These are phyloP conservation scores for Diadegma fenestrale DNA, from an alignment of 2,888 invertebrate species.

Conservation along the genomic window DNA sequence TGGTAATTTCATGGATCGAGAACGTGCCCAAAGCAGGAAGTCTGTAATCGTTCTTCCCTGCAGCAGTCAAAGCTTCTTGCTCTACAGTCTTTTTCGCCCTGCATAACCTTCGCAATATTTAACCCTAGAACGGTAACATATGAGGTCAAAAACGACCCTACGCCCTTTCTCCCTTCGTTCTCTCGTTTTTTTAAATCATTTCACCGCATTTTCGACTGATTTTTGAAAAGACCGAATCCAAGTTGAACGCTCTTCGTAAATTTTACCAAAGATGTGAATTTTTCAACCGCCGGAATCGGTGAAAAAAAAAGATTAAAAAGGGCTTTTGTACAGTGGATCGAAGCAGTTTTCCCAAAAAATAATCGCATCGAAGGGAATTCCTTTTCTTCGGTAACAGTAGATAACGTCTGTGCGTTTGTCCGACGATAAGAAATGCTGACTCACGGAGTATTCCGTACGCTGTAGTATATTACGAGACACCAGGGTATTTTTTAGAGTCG, in stretches of 20 bases:
- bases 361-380: background rate
- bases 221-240: too few relatives aligned
- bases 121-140: too few relatives aligned
- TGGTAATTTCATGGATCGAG: slow-evolving; percentile 72
- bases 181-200: too few relatives aligned
- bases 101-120: background rate
- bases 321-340: background rate
- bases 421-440: slow-evolving; percentile 3
- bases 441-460: background rate
- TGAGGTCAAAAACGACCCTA: too few relatives aligned
- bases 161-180: too few relatives aligned
- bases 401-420: background rate
- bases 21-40: slow-evolving; percentile 65
- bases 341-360: background rate
- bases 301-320: too few relatives aligned
- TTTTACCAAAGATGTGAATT: too few relatives aligned
- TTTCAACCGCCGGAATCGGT: too few relatives aligned
- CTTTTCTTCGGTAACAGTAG: background rate
- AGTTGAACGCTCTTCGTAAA: too few relatives aligned
- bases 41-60: slow-evolving; percentile 48
- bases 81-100: background rate
- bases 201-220: too few relatives aligned
- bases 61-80: slow-evolving; percentile 26
- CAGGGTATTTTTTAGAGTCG: background rate
- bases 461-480: slow-evolving; percentile 1